A percentile compares a stretch with the other conserved stretches of the same genome.
phyloP scores from a whole-genome alignment of 1,140 invertebrate genomes.

The Atta texana region DNA sequence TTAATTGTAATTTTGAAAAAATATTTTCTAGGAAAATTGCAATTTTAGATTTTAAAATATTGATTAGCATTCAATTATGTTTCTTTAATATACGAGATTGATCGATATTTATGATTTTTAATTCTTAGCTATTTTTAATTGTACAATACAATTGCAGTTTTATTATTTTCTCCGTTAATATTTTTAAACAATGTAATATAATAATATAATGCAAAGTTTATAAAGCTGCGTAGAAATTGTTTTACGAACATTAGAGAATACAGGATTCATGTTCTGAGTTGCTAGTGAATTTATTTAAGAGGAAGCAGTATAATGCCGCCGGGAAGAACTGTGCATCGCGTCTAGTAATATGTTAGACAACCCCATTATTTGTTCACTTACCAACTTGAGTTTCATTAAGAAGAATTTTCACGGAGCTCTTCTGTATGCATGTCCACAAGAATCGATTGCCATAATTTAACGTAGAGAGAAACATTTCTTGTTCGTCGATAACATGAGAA shows the following conservation, averaged over 20 bases:
- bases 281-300: constrained; percentile 20
- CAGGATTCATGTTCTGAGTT: not conserved
- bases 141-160: constrained; percentile 5
- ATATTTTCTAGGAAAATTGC: not conserved
- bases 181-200: not conserved
- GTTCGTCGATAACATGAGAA: constrained; percentile 17
- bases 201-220: constrained; percentile 18
- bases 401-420: constrained; percentile 32
- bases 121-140: not conserved
- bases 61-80: not conserved
- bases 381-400: constrained; percentile 42
- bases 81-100: not conserved
- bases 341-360: constrained; percentile 56
- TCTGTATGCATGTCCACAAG: constrained; percentile 14
- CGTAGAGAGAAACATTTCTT: constrained; percentile 6
- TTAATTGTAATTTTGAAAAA: not conserved
- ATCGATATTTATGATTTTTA: not conserved
- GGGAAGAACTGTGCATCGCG: constrained; percentile 17
- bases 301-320: constrained; percentile 4
- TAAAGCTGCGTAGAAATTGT: not conserved
- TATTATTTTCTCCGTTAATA: not conserved
- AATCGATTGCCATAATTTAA: constrained; percentile 39
- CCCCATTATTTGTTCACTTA: constrained; percentile 52
- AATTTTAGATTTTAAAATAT: not conserved
- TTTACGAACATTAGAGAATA: constrained; percentile 15